Base-by-base conservation (phyloP, 2,797 vertebrate species). In the Basileuterus tristriatus region DNA sequence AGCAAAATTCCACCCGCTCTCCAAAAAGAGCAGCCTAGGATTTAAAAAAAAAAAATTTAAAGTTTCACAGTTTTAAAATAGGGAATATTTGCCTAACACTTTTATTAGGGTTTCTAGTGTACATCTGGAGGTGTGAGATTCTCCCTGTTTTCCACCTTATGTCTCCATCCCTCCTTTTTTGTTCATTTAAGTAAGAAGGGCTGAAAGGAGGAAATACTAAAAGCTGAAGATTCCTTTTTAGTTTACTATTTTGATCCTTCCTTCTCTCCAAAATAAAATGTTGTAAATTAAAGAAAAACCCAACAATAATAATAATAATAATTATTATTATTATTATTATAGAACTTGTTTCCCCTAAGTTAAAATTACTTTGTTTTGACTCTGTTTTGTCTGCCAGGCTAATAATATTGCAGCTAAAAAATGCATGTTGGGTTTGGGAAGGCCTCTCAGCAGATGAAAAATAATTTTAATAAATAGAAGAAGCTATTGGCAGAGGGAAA, bases 401-500 rank as follows among this genome's bases (percentile, higher is more conserved):
- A 58, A 71, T 64, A 44, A 39, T 50, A 55, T 13, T 81, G 46
- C 39, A 79, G 59, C 36, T 89, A 34, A 68, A 68, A 60, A 53
- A 72, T 68, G 13, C 26, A 9, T 44, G 9, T 65, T 85, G 41
- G 32, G 29, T 85, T 81, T 49, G 46, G 60, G 41, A 32, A 81
- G 39, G 39, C 11, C 2, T 2, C 55, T 87, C 8, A 3, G 36
- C 46, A 83, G 69, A 78, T 81, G 86, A 95, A 94, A 95, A 94
- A 91, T 63, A 87, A 92, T 95, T 87, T 84, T 91, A 96, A 96
- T 95, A 95, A 85, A 87, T 34, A 71, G 29, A 89, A 94, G 32
- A 80, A 75, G 27, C 24, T 87, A 41, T 44, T 59, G 70, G 49
- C 58, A 84, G 41, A 78, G 44, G 50, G 80, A 76, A 95, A 36